phyloP scores from a whole-genome alignment of 2,113 vertebrate species.

The Tupaia chinensis region DNA sequence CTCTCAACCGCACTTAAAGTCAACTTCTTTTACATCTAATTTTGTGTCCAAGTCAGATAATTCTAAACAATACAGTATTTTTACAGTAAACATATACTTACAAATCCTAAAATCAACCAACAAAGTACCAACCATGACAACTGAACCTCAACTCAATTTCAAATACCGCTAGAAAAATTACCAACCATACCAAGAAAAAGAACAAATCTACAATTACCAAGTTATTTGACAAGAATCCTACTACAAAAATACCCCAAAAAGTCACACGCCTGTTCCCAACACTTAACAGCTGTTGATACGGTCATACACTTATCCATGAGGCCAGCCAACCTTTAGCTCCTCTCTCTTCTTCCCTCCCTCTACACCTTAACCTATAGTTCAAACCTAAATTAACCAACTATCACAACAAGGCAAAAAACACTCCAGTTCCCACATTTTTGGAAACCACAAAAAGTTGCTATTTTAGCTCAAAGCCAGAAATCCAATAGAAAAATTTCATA shows the following conservation, averaged over 20 bases:
- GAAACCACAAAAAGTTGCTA: slow-evolving; percentile 99
- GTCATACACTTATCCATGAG: slow-evolving; percentile 84
- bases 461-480: slow-evolving; percentile 93
- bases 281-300: slow-evolving; percentile 86
- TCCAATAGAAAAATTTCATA: slow-evolving; percentile 90
- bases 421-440: slow-evolving; percentile 97
- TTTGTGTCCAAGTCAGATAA: slow-evolving; percentile 53
- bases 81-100: slow-evolving; percentile 58
- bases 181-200: slow-evolving; percentile 64
- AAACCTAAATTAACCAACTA: slow-evolving; percentile 67
- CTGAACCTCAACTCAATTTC: slow-evolving; percentile 64
- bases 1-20: slow-evolving; percentile 66
- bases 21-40: slow-evolving; percentile 52
- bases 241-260: slow-evolving; percentile 74
- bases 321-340: slow-evolving; percentile 64
- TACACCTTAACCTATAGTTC: slow-evolving; percentile 59
- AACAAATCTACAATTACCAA: slow-evolving; percentile 66
- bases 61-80: slow-evolving; percentile 63
- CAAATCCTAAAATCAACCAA: slow-evolving; percentile 73
- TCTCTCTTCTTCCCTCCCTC: slow-evolving; percentile 71
- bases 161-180: slow-evolving; percentile 72
- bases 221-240: slow-evolving; percentile 81
- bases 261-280: slow-evolving; percentile 76
- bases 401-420: slow-evolving; percentile 79
- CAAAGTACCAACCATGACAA: slow-evolving; percentile 71